These are phyloP conservation scores for Tachina lurida DNA, from an alignment of 2,888 invertebrate species.

Conservation along the genomic window DNA sequence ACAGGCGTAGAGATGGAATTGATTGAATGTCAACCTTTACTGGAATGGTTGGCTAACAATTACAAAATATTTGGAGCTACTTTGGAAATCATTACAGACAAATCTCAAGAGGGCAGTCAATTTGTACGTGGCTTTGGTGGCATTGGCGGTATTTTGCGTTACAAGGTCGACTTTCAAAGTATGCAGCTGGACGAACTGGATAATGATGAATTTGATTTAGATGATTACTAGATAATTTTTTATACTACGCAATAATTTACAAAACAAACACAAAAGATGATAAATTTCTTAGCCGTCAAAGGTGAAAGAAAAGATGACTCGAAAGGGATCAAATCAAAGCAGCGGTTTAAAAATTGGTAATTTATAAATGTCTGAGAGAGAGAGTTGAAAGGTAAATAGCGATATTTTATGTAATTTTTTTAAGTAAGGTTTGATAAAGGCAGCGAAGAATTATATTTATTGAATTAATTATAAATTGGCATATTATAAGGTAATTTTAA, in stretches of 20 bases:
- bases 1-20: conserved; percentile 99
- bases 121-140: conserved; percentile 99
- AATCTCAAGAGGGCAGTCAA: conserved; percentile 99
- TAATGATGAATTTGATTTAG: conserved; percentile 91
- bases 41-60: conserved; percentile 99
- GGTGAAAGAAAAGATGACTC: not conserved
- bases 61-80: conserved; percentile 99
- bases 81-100: conserved; percentile 99
- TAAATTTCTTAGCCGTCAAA: conserved; percentile 5
- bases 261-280: conserved; percentile 45
- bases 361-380: not conserved
- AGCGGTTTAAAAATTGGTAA: not conserved
- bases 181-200: conserved; percentile 97
- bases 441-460: not conserved
- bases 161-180: conserved; percentile 99
- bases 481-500: too few species aligned
- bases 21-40: conserved; percentile 96
- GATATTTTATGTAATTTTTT: conserved; percentile 2
- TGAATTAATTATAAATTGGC: not conserved
- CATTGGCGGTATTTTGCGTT: conserved; percentile 99
- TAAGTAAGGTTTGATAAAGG: not conserved
- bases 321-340: conserved; percentile 9
- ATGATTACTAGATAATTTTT: conserved; percentile 91
- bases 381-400: conserved; percentile 32
- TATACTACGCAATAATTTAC: conserved; percentile 16